phyloP scores from a whole-genome alignment of 2,113 vertebrate genomes.

The Morone saxatilis region DNA sequence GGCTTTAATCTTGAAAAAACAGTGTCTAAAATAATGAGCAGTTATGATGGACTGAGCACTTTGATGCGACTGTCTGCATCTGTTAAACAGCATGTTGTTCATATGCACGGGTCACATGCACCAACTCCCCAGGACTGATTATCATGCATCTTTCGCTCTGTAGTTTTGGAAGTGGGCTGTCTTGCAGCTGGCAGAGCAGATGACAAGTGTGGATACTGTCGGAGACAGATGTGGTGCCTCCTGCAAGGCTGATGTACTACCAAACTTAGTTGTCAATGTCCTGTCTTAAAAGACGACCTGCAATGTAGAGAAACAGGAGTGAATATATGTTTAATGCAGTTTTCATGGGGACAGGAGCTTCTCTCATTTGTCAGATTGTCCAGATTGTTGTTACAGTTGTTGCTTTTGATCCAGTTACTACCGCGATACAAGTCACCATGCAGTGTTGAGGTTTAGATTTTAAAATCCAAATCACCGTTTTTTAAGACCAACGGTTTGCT shows the following conservation, averaged over 20 bases:
- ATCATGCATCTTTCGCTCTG: conserved; percentile 33
- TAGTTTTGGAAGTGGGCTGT: conserved; percentile 24
- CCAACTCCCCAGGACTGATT: conserved; percentile 10
- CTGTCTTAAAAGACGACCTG: conserved; percentile 6
- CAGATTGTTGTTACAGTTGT: background rate
- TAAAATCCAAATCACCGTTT: background rate
- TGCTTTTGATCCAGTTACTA: background rate
- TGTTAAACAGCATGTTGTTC: conserved; percentile 4
- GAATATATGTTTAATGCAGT: conserved; percentile 1
- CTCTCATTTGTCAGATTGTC: conserved; percentile 17
- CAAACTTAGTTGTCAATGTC: conserved; percentile 41
- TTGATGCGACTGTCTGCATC: conserved; percentile 11
- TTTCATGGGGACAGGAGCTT: background rate
- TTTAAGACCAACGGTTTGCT: background rate
- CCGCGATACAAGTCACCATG: background rate
- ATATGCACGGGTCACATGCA: conserved; percentile 8
- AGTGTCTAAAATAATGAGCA: conserved; percentile 5
- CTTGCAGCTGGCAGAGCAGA: conserved; percentile 56
- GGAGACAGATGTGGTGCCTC: conserved; percentile 48
- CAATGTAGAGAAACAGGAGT: background rate
- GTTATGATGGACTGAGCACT: background rate
- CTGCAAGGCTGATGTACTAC: conserved; percentile 22
- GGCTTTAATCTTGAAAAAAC: background rate
- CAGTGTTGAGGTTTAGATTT: background rate
- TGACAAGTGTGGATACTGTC: conserved; percentile 30